phyloP scores from a whole-genome alignment of 2,888 invertebrate genomes.

The Drosophila leonis region DNA sequence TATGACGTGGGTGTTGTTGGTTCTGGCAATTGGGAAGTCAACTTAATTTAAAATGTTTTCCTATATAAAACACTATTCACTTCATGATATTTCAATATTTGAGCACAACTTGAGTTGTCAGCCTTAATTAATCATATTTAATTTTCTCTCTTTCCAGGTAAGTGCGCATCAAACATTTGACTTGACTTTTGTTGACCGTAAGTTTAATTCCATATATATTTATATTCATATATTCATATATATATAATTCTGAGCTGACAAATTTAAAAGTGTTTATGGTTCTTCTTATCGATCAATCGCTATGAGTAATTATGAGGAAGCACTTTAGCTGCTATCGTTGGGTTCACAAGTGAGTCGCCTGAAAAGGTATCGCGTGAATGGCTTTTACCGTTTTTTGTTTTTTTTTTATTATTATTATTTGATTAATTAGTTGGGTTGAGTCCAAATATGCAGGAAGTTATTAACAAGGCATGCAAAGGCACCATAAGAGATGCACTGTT shows the following conservation, averaged over 20 bases:
- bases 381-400: slow-evolving; percentile 39
- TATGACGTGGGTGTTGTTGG: slow-evolving; percentile 49
- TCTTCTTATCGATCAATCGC: slow-evolving; percentile 41
- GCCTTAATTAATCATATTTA: slow-evolving; percentile 50
- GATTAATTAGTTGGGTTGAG: slow-evolving; percentile 64
- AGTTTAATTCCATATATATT: slow-evolving; percentile 35
- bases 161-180: slow-evolving; percentile 36
- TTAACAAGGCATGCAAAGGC: slow-evolving; percentile 45
- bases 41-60: slow-evolving; percentile 12
- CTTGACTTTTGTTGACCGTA: slow-evolving; percentile 39
- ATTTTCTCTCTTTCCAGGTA: slow-evolving; percentile 61
- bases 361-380: slow-evolving; percentile 64
- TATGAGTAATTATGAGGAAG: slow-evolving; percentile 66
- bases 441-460: slow-evolving; percentile 68
- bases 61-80: slow-evolving; percentile 10
- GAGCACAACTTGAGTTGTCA: slow-evolving; percentile 42
- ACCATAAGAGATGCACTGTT: slow-evolving; percentile 14
- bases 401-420: no score
- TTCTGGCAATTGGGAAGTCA: slow-evolving; percentile 11
- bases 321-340: slow-evolving; percentile 46
- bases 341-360: slow-evolving; percentile 22
- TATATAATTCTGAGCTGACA: slow-evolving; percentile 10
- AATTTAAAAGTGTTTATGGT: slow-evolving; percentile 17
- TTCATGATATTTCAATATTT: slow-evolving; percentile 4
- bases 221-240: not conserved